These are phyloP conservation scores for Muscicapa adusta DNA, from an alignment of 2,113 vertebrate genomes.

Conservation along the genomic window DNA sequence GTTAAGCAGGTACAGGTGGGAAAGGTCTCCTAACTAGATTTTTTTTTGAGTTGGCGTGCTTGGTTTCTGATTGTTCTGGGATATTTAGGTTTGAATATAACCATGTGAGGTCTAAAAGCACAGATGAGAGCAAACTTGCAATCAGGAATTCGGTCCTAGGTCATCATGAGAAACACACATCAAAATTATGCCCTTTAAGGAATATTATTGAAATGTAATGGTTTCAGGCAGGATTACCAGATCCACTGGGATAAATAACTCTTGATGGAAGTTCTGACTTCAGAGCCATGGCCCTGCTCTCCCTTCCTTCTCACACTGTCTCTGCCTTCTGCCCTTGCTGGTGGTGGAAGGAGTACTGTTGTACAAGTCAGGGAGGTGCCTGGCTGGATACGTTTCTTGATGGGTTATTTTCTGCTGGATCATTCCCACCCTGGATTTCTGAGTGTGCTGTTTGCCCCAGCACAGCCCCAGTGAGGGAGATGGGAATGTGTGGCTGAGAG, in stretches of 20 bases:
- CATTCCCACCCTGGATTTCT: neutral
- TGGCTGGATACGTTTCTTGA: neutral
- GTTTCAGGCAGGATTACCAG: neutral
- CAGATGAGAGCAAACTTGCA: neutral
- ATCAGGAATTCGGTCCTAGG: neutral
- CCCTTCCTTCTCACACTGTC: neutral
- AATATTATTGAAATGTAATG: neutral
- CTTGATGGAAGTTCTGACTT: neutral
- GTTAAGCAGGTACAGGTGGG: neutral
- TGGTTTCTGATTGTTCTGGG: neutral
- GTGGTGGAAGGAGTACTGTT: neutral
- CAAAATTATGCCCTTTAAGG: neutral
- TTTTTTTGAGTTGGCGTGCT: neutral
- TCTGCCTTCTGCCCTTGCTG: neutral
- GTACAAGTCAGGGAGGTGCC: neutral
- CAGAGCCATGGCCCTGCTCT: neutral
- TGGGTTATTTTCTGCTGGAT: neutral
- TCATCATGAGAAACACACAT: neutral
- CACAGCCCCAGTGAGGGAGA: neutral
- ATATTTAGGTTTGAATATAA: neutral
- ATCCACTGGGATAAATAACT: neutral
- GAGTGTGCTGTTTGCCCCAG: neutral
- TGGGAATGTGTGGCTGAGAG: neutral
- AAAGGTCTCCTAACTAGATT: neutral
- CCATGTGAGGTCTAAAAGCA: neutral